phyloP scores from a whole-genome alignment of 2,113 vertebrate species.

The Calyptomena viridis region DNA sequence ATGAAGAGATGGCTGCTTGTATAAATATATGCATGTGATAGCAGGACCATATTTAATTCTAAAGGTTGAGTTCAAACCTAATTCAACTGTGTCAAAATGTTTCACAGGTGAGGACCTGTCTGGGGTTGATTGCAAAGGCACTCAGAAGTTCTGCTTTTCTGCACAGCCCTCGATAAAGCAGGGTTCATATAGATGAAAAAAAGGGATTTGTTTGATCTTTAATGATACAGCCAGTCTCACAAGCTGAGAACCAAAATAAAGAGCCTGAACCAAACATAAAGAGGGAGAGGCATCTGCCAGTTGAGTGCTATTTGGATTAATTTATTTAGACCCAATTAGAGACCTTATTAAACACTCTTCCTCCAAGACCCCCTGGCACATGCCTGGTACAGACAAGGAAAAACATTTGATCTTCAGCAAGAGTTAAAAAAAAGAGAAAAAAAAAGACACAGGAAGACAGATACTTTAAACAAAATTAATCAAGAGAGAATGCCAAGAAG shows the following conservation, averaged over 20 bases:
- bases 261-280: not conserved
- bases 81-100: accelerated
- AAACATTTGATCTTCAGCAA: slow-evolving; percentile 4
- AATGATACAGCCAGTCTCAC: not conserved
- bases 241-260: not conserved
- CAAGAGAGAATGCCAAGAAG: not conserved
- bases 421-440: not conserved
- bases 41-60: not conserved
- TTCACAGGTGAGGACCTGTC: not conserved
- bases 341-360: not conserved
- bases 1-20: not conserved
- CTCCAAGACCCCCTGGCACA: not conserved
- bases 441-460: not conserved
- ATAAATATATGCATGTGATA: accelerated
- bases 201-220: not conserved
- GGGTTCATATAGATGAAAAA: not conserved
- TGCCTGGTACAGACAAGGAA: not conserved
- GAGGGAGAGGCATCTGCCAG: not conserved
- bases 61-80: not conserved
- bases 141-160: not conserved
- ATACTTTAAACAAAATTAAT: not conserved
- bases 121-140: not conserved
- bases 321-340: not conserved
- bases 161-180: not conserved
- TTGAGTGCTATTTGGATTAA: not conserved